Base-by-base conservation (phyloP, 2,797 vertebrate genomes). In the Sebastes umbrosus region DNA sequence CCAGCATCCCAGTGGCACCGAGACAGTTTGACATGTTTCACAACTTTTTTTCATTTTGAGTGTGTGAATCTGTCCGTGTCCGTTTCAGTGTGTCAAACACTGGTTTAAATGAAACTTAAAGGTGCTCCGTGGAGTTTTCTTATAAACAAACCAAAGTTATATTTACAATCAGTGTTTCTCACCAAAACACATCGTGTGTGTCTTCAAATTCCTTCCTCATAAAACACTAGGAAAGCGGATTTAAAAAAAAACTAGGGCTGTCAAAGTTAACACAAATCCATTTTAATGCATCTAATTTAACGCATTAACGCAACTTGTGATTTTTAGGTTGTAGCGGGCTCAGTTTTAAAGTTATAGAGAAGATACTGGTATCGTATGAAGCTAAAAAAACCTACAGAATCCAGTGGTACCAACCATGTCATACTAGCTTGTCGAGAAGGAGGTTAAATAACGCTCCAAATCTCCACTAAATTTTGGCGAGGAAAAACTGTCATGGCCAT, bases 361-460 rank as follows among this genome's bases (percentile, higher is more conserved):
- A 43, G 13, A 16, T 43, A 16, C 39, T 43, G 39, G 39, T 43
- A 43, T 43, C 13, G 0, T 43, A 43, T 43, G 39, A 43, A 43
- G 0, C 39, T 43, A 43, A 0, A 43, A 39, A 43, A 43, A 43
- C 2, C 13, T 43, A 43, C 5, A 16, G 39, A 43, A 14, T 43
- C 13, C 39, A 43, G 43, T 6, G 39, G 39, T 43, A 43, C 39
- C 14, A 43, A 43, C 0, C 2, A 16, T 43, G 12, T 43, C 39
- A 43, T 16, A 0, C 12, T 43, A 43, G 39, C 39, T 43, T 43
- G 39, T 43, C 39, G 0, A 14, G 39, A 43, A 43, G 39, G 39
- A 43, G 39, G 0, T 0, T 43, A 0, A 43, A 43, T 0, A 43
- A 43, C 5, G 5, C 39, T 16, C 39, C 0, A 43, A 43, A 43